Percentiles rank a stretch among this genome's conserved stretches.
phyloP scores from a whole-genome alignment of 2,113 vertebrate genomes.

The Ailurus styani region DNA sequence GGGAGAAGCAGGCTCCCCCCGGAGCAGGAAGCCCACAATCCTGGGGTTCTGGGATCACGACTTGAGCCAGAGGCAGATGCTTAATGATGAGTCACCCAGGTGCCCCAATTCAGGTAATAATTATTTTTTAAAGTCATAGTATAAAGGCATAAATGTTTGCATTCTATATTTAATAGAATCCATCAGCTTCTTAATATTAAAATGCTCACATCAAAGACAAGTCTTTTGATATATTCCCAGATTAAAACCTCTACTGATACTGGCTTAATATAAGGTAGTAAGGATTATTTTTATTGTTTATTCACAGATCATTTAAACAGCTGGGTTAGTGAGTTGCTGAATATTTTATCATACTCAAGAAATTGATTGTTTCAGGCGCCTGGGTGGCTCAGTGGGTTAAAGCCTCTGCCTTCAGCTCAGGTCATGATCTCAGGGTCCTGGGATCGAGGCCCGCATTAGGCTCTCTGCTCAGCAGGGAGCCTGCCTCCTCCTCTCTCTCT shows the following conservation, averaged over 20 bases:
- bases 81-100: neutral
- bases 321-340: neutral
- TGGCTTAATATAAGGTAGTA: neutral
- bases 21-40: neutral
- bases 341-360: constrained; percentile 15
- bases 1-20: neutral
- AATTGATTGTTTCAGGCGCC: too few species aligned
- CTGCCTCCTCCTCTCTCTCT: too few species aligned
- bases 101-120: neutral
- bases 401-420: too few species aligned
- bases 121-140: neutral
- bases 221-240: neutral
- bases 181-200: neutral
- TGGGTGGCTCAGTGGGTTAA: too few species aligned
- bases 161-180: constrained; percentile 4
- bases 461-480: too few species aligned
- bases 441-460: too few species aligned
- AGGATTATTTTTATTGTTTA: constrained; percentile 31
- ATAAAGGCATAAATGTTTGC: neutral
- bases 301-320: neutral
- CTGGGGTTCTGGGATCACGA: neutral
- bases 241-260: neutral
- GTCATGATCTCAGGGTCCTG: too few species aligned
- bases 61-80: neutral
- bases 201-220: neutral